phyloP scores from a whole-genome alignment of 2,888 invertebrate species.

The Lithodes maja region DNA sequence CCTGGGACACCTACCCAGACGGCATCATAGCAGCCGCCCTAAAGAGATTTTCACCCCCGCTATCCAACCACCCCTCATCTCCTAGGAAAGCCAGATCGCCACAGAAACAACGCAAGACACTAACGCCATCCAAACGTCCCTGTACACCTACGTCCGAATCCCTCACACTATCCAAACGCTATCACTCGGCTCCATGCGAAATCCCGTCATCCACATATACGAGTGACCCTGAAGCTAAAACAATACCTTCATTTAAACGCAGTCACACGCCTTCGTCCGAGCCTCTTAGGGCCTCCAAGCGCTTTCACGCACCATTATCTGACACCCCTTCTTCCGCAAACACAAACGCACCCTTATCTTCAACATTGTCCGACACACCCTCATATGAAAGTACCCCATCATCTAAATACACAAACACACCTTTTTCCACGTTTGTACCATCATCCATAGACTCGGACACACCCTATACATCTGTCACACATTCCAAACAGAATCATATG shows the following conservation, averaged over 20 bases:
- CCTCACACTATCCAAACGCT: neutral
- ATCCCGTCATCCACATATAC: no score
- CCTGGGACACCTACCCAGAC: constrained; percentile 56
- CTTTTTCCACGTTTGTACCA: neutral
- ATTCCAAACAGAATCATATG: no score
- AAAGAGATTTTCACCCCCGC: constrained; percentile 6
- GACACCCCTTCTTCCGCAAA: no score
- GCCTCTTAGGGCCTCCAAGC: no score
- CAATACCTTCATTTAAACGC: no score
- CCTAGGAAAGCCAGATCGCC: neutral
- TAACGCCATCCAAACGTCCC: neutral
- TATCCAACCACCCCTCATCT: neutral
- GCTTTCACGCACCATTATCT: no score
- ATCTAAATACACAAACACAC: constrained; percentile 2
- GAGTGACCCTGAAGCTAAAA: no score
- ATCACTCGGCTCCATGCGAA: neutral
- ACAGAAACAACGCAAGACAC: neutral
- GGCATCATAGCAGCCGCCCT: constrained; percentile 50
- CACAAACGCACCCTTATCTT: no score
- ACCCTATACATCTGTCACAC: neutral
- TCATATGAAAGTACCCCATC: neutral
- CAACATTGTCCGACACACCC: no score
- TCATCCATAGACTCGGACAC: neutral
- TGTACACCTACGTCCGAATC: no score
- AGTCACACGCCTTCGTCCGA: no score